Evolutionary conservation across 2,113 vertebrate species (phyloP).

Genomic region (Ploceus nigricollis): DNA sequence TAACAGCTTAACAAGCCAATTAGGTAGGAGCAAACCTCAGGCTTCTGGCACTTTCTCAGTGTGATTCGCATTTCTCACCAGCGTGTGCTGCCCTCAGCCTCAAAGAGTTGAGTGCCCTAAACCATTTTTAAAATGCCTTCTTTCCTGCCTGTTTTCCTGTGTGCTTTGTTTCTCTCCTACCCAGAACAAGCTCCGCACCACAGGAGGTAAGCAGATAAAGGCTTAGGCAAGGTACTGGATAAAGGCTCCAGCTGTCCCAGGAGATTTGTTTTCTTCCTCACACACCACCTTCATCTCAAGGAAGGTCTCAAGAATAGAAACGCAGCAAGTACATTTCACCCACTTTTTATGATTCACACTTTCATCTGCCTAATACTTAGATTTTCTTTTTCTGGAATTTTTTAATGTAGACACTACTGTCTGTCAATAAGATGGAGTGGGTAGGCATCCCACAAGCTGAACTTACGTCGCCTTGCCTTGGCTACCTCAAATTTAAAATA

Average conservation of each 20-base stretch:
- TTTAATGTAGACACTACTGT: not conserved
- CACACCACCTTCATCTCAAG: not conserved
- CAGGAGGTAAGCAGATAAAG: slow-evolving; percentile 60
- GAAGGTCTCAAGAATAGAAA: not conserved
- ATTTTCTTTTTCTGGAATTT: not conserved
- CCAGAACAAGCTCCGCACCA: not conserved
- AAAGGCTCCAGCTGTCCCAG: slow-evolving; percentile 41
- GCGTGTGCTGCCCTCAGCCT: not conserved
- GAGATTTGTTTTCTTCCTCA: slow-evolving; percentile 41
- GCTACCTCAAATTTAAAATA: not conserved
- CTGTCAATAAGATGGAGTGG: not conserved
- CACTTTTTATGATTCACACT: not conserved
- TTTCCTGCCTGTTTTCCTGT: not conserved
- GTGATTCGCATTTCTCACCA: not conserved
- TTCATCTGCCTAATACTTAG: not conserved
- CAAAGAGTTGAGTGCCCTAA: not conserved
- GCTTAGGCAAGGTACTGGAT: not conserved
- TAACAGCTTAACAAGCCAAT: slow-evolving; percentile 10
- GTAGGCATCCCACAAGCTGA: not conserved
- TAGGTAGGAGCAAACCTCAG: not conserved
- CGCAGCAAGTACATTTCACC: not conserved
- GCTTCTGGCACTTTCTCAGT: not conserved
- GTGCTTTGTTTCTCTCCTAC: not conserved
- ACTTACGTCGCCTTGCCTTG: not conserved
- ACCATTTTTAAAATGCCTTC: not conserved